Evolutionary conservation across 2,113 vertebrate species (phyloP).

Genomic region (Lepus europaeus): DNA sequence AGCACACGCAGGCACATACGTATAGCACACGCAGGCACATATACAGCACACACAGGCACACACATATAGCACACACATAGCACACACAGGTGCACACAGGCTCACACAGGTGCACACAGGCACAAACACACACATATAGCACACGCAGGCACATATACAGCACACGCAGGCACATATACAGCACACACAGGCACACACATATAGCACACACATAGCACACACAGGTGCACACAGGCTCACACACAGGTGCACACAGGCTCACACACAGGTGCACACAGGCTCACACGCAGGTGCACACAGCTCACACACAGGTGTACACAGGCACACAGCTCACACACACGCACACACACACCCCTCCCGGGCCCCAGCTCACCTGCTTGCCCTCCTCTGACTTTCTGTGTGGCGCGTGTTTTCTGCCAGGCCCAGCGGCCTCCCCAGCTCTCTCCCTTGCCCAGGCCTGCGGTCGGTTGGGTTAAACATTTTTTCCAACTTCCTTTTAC

Average conservation of each 20-base stretch:
- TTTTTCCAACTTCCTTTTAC: conserved; percentile 70
- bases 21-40: too few species aligned
- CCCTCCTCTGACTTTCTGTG: not conserved
- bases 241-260: not conserved
- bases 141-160: too few species aligned
- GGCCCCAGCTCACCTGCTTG: not conserved
- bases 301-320: too few species aligned
- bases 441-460: not conserved
- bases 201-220: not conserved
- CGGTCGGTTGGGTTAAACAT: not conserved
- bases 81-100: too few species aligned
- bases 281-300: not conserved
- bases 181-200: too few species aligned
- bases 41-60: too few species aligned
- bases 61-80: too few species aligned
- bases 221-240: too few species aligned
- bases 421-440: not conserved
- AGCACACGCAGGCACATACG: too few species aligned
- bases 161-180: not conserved
- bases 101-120: too few species aligned
- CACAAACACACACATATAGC: too few species aligned
- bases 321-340: not conserved
- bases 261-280: too few species aligned
- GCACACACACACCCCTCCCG: not conserved
- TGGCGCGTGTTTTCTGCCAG: conserved; percentile 46